phyloP scores from a whole-genome alignment of 2,797 vertebrate genomes.

The Buphagus erythrorhynchus region DNA sequence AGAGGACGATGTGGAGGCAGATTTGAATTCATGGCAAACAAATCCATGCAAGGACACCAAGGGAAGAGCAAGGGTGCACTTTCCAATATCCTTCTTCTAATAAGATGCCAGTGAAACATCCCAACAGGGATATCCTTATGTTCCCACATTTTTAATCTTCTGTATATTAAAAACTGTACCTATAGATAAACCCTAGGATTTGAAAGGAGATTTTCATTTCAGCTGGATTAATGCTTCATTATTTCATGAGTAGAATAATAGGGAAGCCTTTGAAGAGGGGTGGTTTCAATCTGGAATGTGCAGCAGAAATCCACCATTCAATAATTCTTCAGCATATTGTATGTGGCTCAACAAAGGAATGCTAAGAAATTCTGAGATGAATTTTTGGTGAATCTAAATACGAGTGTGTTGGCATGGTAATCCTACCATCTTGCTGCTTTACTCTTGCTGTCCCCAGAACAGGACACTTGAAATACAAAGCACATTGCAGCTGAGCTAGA shows the following conservation, averaged over 20 bases:
- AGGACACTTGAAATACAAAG: neutral
- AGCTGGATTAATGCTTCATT: neutral
- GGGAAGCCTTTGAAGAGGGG: neutral
- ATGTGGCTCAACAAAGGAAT: neutral
- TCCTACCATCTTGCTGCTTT: neutral
- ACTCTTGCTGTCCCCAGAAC: neutral
- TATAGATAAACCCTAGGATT: neutral
- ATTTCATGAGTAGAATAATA: neutral
- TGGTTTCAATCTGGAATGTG: neutral
- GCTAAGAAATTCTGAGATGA: neutral
- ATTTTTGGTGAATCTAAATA: neutral
- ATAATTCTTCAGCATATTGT: neutral
- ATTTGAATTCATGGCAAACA: neutral
- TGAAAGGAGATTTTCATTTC: neutral
- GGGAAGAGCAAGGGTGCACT: neutral
- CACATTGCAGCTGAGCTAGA: neutral
- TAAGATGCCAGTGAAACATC: neutral
- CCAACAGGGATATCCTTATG: neutral
- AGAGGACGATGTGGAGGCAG: neutral
- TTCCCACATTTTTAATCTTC: neutral
- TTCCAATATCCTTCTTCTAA: neutral
- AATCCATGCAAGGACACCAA: neutral
- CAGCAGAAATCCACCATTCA: neutral
- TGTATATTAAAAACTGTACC: neutral
- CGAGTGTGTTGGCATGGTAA: neutral